Conservation (phyloP, 2,888 invertebrate genomes). For the Teleogryllus oceanicus region DNA sequence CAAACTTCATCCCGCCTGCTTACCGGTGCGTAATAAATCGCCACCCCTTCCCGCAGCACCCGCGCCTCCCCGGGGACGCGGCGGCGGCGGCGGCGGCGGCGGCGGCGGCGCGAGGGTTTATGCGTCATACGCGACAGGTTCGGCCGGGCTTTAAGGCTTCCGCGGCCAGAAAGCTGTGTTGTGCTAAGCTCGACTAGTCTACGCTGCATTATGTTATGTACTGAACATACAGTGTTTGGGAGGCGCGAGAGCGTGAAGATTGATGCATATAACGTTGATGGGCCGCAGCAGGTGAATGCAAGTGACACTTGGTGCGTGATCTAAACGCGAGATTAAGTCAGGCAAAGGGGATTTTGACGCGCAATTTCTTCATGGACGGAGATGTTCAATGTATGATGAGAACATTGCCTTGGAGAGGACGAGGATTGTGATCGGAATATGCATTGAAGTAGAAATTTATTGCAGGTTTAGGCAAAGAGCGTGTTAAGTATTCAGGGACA, state of each 20-base stretch:
- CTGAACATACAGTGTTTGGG: neutral
- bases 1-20: constrained; percentile 2
- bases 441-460: too few species aligned
- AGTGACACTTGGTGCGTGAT: neutral
- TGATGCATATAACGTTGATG: neutral
- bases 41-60: neutral
- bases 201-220: neutral
- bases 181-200: neutral
- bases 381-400: too few species aligned
- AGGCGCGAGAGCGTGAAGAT: neutral
- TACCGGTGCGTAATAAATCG: constrained; percentile 1
- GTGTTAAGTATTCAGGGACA: too few species aligned
- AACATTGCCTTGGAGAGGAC: too few species aligned
- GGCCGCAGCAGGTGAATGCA: neutral
- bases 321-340: neutral
- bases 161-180: constrained; percentile 18
- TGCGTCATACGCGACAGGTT: constrained; percentile 5
- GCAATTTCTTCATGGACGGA: too few species aligned
- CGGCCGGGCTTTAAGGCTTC: neutral
- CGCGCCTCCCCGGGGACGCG: too few species aligned
- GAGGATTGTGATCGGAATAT: too few species aligned
- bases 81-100: too few species aligned
- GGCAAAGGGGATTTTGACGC: neutral
- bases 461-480: too few species aligned
- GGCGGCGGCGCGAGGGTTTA: neutral